Evolutionary conservation across 2,888 invertebrate species (phyloP), one percentile per base, ranked within the genome.

Genomic region (Acleris literana): DNA sequence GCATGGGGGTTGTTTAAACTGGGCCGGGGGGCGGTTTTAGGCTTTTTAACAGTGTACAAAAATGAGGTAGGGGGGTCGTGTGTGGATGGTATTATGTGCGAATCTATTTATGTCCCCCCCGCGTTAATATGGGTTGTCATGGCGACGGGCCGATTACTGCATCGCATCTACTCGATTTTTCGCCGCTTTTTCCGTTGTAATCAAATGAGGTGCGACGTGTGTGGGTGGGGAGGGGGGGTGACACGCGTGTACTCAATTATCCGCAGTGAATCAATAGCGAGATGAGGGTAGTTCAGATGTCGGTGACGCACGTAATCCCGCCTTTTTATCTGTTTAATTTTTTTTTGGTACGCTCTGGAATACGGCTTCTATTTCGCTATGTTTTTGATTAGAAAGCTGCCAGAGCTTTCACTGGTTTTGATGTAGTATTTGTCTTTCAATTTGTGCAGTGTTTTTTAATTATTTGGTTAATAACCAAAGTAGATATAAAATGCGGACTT

Each of bases 191-290:
- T 92, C 90, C 89, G 90, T 89, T 90, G 92, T 92, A 92, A 92
- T 92, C 90, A 92, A 92, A 92, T 92, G 92, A 92, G 92, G 91
- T 90, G 91, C 87, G 83, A 80, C 83, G 81, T 80, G 87, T 84
- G 86, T 85, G 39, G 39, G 87, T 81, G 83, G 72, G 72, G 69
- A 71, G 64, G 68, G 77, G 81, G 80, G 82, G 82, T 82, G 89
- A 84, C 90, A 91, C 90, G 91, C 92, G 89, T 90, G 92, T 92
- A 90, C 90, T 91, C 91, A 92, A 92, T 92, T 92, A 92, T 90
- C 90, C 88, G 91, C 91, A 92, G 89, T 90, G 90, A 92, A 92
- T 92, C 92, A 92, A 92, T 92, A 92, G 91, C 88, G 88, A 88
- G 89, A 91, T 90, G 90, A 91, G 92, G 92, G 90, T 92, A 91